Evolutionary conservation across 2,797 vertebrate species (phyloP).

Genomic region (Pampus argenteus): DNA sequence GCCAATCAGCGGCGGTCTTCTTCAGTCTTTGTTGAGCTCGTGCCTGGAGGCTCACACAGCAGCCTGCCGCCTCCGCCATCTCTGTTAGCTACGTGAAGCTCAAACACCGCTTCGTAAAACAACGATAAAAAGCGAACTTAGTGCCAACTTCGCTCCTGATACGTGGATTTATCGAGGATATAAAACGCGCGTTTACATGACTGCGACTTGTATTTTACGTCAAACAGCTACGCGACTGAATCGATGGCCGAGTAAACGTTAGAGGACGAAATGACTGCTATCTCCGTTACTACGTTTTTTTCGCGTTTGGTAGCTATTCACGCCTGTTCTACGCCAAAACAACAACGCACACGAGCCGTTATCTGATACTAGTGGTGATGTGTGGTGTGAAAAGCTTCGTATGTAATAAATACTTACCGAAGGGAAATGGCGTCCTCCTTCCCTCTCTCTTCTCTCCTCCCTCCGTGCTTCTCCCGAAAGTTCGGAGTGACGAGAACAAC

Average conservation of each 20-base stretch:
- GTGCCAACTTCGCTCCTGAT: rapidly evolving
- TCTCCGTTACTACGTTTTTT: slow-evolving; percentile 2
- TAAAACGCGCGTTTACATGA: no score
- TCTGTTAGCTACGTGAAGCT: not conserved
- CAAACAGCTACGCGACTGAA: not conserved
- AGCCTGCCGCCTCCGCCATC: slow-evolving; percentile 42
- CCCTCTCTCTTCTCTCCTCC: slow-evolving; percentile 33
- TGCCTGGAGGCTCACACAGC: slow-evolving; percentile 22
- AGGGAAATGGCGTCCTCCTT: slow-evolving; percentile 67
- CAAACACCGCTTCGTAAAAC: not conserved
- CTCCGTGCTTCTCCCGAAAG: slow-evolving; percentile 74
- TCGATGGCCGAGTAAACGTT: not conserved
- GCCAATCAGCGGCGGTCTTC: slow-evolving; percentile 63
- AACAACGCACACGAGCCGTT: rapidly evolving
- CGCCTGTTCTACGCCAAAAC: rapidly evolving
- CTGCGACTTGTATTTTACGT: not conserved
- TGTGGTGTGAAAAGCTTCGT: no score
- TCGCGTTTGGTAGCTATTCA: not conserved
- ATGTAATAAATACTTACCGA: slow-evolving; percentile 60
- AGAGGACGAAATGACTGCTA: slow-evolving; percentile 29
- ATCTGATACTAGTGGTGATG: rapidly evolving
- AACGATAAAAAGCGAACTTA: rapidly evolving
- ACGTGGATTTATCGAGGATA: rapidly evolving
- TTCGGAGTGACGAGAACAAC: slow-evolving; percentile 72
- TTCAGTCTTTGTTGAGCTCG: slow-evolving; percentile 78